Evolutionary conservation across 2,888 invertebrate species (phyloP).

Genomic region (Papilio elwesi): DNA sequence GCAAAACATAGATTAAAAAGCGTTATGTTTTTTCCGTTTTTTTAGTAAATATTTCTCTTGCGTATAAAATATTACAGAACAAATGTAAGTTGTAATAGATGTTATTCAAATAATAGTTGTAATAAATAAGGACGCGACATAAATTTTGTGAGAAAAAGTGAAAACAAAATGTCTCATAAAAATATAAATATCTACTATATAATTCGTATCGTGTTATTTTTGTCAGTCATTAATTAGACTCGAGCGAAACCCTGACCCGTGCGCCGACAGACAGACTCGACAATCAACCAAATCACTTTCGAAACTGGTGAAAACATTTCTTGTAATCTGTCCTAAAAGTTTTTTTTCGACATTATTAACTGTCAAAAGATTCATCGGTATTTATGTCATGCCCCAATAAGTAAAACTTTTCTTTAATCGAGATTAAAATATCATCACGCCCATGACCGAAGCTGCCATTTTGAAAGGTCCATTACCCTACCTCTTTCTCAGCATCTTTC

Average conservation of each 20-base stretch:
- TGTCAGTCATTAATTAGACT: constrained; percentile 22
- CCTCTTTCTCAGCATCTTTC: background rate
- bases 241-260: constrained; percentile 22
- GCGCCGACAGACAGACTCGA: background rate
- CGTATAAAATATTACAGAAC: too few species aligned
- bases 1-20: background rate
- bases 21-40: too few species aligned
- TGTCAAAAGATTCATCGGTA: constrained; percentile 14
- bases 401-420: constrained; percentile 13
- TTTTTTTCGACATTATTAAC: constrained; percentile 26
- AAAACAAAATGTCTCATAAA: constrained; percentile 10
- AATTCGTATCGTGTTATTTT: constrained; percentile 8
- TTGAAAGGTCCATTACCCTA: background rate
- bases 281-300: constrained; percentile 29
- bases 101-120: background rate
- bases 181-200: background rate
- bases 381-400: constrained; percentile 29
- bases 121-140: constrained; percentile 14
- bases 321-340: constrained; percentile 21
- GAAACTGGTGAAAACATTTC: constrained; percentile 33
- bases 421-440: background rate
- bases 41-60: too few species aligned
- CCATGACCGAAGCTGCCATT: background rate
- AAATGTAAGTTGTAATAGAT: background rate
- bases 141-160: constrained; percentile 3